Base-by-base conservation (phyloP, 2,113 vertebrate species). In the Bettongia penicillata region DNA sequence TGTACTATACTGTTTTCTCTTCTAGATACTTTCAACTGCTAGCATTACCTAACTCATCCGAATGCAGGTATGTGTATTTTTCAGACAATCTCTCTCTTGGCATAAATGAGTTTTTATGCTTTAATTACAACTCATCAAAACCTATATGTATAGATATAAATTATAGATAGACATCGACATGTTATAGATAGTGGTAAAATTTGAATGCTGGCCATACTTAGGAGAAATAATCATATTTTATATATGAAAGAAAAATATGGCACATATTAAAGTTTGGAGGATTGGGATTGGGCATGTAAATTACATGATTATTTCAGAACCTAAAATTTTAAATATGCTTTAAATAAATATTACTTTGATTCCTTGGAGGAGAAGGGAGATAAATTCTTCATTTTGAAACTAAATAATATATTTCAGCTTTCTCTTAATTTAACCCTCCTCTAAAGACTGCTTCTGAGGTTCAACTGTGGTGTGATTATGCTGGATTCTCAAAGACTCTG, bases 191-290 rank as follows among this genome's bases (percentile, higher is more conserved):
- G 28, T 93, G 52, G 61, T 61, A 95, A 98, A 95, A 93, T 96
- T 90, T 93, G 90, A 97, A 95, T 95, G 57, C 49, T 91, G 97
- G 91, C 92, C 96, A 6, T 95, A 93, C 90, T 97, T 97, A 95
- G 95, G 93, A 96, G 92, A 97, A 97, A 97, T 98, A 98, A 96
- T 93, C 96, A 97, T 97, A 97, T 97, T 97, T 98, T 98, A 93
- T 93, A 94, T 93, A 77, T 47, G 89, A 31, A 95, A 95, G 94
- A 96, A 96, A 97, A 97, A 97, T 61, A 37, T 91, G 93, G 8
- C 43, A 92, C 91, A 95, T 90, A 97, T 91, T 94, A 95, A 96
- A 94, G n/a, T 92, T 92, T 94, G 91, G 47, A 68, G 47, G 90
- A 28, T 96, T 93, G 94, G 61, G 77, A 93, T 47, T 91, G 91